phyloP scores from a whole-genome alignment of 1,140 invertebrate species.

The Potamilus streckersoni region DNA sequence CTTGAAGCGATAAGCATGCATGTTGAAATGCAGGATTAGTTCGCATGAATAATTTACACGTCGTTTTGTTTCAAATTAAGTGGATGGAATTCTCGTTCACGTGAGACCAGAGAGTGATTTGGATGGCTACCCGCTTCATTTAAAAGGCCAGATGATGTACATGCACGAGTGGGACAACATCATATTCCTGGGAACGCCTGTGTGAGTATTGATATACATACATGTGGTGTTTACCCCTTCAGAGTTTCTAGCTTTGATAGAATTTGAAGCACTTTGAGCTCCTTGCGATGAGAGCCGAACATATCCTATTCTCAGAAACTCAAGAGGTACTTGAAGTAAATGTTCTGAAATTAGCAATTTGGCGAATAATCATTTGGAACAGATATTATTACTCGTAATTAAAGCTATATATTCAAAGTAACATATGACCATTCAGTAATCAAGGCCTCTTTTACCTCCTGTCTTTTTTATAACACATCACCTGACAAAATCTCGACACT shows the following conservation, averaged over 20 bases:
- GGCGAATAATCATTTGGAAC: neutral
- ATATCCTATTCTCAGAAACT: neutral
- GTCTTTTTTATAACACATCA: too few species aligned
- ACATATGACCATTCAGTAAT: too few species aligned
- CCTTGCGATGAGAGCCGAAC: neutral
- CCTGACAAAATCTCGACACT: too few species aligned
- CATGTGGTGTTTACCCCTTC: too few species aligned
- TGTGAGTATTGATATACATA: conserved; percentile 68
- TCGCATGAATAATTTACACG: too few species aligned
- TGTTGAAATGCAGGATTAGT: too few species aligned
- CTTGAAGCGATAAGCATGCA: too few species aligned
- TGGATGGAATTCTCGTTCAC: conserved; percentile 1
- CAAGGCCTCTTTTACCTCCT: too few species aligned
- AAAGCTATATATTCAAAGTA: too few species aligned
- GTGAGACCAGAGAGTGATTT: conserved; percentile 11
- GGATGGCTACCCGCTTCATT: conserved; percentile 38
- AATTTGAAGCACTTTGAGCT: too few species aligned
- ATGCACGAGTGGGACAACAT: conserved; percentile 98
- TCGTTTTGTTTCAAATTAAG: neutral
- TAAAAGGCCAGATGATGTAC: conserved; percentile 95
- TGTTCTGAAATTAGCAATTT: neutral
- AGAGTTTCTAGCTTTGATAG: too few species aligned
- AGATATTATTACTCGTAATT: too few species aligned
- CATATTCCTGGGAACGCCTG: conserved; percentile 94
- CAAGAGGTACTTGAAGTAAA: neutral